Conservation (phyloP, 2,888 invertebrate genomes). For the Scaptomyza parva region DNA sequence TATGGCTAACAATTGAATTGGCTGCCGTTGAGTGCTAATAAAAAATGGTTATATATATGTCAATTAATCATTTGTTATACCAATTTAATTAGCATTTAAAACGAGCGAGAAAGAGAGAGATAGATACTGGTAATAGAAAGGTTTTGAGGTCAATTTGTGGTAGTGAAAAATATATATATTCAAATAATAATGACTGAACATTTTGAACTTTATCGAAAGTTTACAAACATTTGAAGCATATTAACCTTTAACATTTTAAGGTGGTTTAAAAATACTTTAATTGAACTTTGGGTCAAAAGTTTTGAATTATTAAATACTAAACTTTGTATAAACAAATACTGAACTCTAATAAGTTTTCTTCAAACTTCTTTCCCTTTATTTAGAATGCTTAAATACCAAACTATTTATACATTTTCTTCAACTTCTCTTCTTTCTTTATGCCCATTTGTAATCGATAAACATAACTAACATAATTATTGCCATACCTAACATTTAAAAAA, state of each 20-base stretch:
- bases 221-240: background rate
- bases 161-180: constrained; percentile 3
- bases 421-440: too few relatives aligned
- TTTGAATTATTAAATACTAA: too few relatives aligned
- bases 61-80: constrained; percentile 44
- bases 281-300: too few relatives aligned
- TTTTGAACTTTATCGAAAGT: background rate
- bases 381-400: too few relatives aligned
- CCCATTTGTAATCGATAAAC: too few relatives aligned
- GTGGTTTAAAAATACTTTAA: too few relatives aligned
- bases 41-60: constrained; percentile 19
- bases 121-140: background rate
- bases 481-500: background rate
- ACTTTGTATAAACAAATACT: too few relatives aligned
- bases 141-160: constrained; percentile 26
- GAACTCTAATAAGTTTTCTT: too few relatives aligned
- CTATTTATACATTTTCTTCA: too few relatives aligned
- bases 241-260: background rate
- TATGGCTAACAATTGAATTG: constrained; percentile 26
- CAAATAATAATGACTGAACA: background rate
- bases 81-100: constrained; percentile 24
- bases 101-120: background rate
- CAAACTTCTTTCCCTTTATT: too few relatives aligned
- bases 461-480: too few relatives aligned
- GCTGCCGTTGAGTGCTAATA: constrained; percentile 25